Evolutionary conservation across 2,888 invertebrate genomes (phyloP), one percentile per base, ranked within the genome.

Genomic region (Drosophila hawaiiensis): DNA sequence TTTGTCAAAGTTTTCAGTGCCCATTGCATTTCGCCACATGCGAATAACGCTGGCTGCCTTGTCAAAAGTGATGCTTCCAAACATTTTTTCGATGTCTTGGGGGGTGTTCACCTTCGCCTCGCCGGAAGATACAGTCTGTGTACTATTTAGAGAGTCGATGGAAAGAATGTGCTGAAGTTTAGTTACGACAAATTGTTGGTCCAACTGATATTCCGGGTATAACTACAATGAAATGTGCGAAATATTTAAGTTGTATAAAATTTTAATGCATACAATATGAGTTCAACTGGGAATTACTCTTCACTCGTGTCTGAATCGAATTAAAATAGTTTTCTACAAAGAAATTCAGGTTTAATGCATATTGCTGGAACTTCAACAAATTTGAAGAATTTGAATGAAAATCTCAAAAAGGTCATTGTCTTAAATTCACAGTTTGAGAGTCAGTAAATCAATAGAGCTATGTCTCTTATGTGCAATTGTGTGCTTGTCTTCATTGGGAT

Each of bases 121-220:
- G 0, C 63, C 63, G 29, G 71, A 84, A 5, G 95, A 95, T 76
- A 97, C 92, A 0, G 96, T 94, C 35, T 95, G 95, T 0, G 95
- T 94, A 9, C 93, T 92, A 47, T 92, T 91, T 0, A 93, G 86
- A 19, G 95, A 94, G 86, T 97, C 97, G 14, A 86, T 89, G 0
- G 93, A 93, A 19, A 96, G 93, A 16, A 95, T 94, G 0, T 94
- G 92, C 76, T 97, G 97, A 0, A 97, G 84, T 89, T 96, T 95
- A 52, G 96, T 95, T 0, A 94, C 93, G 1, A 97, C 95, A 85
- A 97, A 97, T 81, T 97, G 96, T 14, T 95, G 94, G 58, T 94
- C 94, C 59, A 97, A 91, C 54, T 95, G 95, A 95, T 96, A 96
- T 6, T 94, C 92, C 0, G 94, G 93, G 83, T 95, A 95, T 10